These are phyloP conservation scores for Aphelinus atriplicis DNA, from an alignment of 1,140 invertebrate genomes.

Conservation along the genomic window DNA sequence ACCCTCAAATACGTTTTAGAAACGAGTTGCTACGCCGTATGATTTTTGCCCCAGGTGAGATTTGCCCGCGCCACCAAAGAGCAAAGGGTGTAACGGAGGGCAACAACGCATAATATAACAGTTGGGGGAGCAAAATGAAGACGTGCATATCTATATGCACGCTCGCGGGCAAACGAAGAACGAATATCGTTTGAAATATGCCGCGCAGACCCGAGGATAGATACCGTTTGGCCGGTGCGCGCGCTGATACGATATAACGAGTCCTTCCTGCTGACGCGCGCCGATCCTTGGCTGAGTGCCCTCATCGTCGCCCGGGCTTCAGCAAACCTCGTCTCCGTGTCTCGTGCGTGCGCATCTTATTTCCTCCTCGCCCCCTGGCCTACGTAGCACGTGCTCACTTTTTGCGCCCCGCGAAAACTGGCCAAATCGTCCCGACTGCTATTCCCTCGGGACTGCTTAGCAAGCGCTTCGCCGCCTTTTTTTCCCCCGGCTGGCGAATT, in stretches of 20 bases:
- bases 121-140: no score
- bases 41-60: no score
- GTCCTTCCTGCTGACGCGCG: slow-evolving; percentile 46
- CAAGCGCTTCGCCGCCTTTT: slow-evolving; percentile 13
- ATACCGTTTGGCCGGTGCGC: slow-evolving; percentile 26
- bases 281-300: slow-evolving; percentile 42
- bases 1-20: no score
- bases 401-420: background rate
- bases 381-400: background rate
- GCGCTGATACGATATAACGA: slow-evolving; percentile 47
- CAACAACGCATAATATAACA: no score
- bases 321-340: background rate
- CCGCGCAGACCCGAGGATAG: background rate
- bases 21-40: no score
- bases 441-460: no score
- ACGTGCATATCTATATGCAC: no score
- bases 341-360: background rate
- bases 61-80: no score
- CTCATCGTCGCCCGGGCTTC: slow-evolving; percentile 45
- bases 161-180: no score
- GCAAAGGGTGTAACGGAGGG: no score
- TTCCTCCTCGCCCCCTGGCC: background rate
- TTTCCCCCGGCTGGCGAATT: slow-evolving; percentile 33
- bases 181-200: no score
- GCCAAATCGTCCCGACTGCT: no score